A percentile compares a stretch with the other conserved stretches of the same genome.
These are phyloP conservation scores for Urocolius indicus DNA, from an alignment of 2,113 vertebrate species.

Conservation along the genomic window DNA sequence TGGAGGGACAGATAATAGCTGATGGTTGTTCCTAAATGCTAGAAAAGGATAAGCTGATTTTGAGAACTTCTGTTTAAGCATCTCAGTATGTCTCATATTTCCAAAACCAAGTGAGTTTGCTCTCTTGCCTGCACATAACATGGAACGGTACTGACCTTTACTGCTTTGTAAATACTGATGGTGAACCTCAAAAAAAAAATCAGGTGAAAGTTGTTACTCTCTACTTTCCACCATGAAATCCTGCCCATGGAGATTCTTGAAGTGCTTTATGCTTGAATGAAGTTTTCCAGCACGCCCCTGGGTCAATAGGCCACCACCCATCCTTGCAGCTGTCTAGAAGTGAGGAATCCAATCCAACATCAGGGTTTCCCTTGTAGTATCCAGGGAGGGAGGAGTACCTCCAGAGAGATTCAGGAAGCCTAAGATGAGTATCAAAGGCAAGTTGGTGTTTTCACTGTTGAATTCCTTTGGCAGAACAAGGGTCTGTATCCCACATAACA, in stretches of 20 bases:
- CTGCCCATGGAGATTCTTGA: rapidly evolving
- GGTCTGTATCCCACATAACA: not conserved
- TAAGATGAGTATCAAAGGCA: not conserved
- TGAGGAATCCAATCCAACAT: not conserved
- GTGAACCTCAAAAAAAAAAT: not conserved
- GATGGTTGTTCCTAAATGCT: not conserved
- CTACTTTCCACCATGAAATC: not conserved
- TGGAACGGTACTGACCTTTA: not conserved
- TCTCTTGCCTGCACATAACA: not conserved
- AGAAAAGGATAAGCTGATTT: not conserved
- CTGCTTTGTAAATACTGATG: not conserved
- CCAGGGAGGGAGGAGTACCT: not conserved
- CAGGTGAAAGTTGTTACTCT: not conserved
- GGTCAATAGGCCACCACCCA: not conserved
- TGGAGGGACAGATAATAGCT: constrained; percentile 38
- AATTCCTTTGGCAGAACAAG: not conserved
- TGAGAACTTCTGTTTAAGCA: constrained; percentile 1
- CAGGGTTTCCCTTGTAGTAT: not conserved
- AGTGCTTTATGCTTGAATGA: not conserved
- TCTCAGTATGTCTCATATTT: not conserved
- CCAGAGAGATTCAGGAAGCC: not conserved
- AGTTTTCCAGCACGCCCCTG: not conserved
- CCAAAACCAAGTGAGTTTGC: not conserved
- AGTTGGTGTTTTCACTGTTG: not conserved
- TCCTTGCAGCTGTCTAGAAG: not conserved